Evolutionary conservation across 2,797 vertebrate species (phyloP).

Genomic region (Gadopsis bispinosus): DNA sequence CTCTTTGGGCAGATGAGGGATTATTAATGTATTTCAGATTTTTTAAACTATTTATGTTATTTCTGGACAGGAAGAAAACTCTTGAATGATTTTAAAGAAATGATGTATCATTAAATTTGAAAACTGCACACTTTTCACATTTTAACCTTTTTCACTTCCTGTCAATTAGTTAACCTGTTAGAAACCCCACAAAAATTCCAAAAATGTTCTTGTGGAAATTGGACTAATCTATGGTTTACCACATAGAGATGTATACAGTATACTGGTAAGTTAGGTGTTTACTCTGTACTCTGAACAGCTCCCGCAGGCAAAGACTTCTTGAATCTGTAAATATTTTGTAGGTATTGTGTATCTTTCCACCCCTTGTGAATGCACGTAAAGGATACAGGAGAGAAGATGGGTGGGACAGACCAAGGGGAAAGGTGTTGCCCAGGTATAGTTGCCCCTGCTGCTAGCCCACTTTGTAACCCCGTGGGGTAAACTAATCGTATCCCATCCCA

Average conservation of each 20-base stretch:
- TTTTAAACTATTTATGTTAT: not conserved
- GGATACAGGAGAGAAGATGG: not conserved
- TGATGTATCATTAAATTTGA: not conserved
- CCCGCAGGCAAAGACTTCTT: not conserved
- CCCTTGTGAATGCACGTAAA: not conserved
- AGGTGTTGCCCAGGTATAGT: conserved; percentile 62
- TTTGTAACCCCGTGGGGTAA: conserved; percentile 60
- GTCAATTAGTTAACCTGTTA: not conserved
- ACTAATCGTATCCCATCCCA: conserved; percentile 45
- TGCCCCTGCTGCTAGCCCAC: conserved; percentile 56
- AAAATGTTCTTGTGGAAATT: not conserved
- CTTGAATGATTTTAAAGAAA: not conserved
- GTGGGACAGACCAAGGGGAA: conserved; percentile 34
- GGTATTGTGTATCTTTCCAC: not conserved
- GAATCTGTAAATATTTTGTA: not conserved
- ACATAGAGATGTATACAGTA: not conserved
- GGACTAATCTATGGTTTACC: not conserved
- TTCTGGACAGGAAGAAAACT: not conserved
- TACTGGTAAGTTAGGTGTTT: not conserved
- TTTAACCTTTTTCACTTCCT: not conserved
- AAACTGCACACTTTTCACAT: conserved; percentile 10
- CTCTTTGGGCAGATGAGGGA: not conserved
- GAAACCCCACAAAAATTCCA: not conserved
- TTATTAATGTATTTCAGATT: too few species aligned
- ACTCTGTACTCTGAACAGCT: not conserved